These are phyloP conservation scores for Spheniscus humboldti DNA, from an alignment of 2,797 vertebrate species.

Conservation along the genomic window DNA sequence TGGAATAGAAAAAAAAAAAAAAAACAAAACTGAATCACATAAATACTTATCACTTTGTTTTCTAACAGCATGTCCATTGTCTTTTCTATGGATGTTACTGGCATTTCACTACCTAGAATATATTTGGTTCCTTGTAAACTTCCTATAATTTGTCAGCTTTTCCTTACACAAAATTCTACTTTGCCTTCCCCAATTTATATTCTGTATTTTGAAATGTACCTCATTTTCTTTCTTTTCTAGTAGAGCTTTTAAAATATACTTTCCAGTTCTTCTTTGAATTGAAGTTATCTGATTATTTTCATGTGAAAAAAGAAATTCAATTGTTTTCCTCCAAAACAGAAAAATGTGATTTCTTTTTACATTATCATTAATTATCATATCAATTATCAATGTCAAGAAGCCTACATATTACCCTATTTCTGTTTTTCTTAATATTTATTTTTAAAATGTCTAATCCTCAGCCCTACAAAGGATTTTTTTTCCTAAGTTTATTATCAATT, in stretches of 20 bases:
- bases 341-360: background rate
- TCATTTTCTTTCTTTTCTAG: background rate
- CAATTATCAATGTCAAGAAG: background rate
- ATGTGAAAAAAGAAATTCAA: background rate
- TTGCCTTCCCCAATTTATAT: background rate
- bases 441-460: background rate
- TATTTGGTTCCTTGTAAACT: background rate
- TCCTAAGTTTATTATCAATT: background rate
- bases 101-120: background rate
- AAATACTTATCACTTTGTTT: background rate
- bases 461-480: background rate
- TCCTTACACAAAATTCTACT: background rate
- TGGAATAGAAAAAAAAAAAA: background rate
- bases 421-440: background rate
- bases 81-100: background rate
- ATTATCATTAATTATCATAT: background rate
- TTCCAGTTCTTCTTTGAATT: background rate
- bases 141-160: background rate
- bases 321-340: background rate
- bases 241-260: background rate
- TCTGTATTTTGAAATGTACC: background rate
- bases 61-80: background rate
- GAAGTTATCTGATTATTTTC: background rate
- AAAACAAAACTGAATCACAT: background rate
- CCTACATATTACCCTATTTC: background rate